Evolutionary conservation across 35 echinoderm and acorn worm species (phyloP).

Genomic region (Stichopus chloronotus): DNA sequence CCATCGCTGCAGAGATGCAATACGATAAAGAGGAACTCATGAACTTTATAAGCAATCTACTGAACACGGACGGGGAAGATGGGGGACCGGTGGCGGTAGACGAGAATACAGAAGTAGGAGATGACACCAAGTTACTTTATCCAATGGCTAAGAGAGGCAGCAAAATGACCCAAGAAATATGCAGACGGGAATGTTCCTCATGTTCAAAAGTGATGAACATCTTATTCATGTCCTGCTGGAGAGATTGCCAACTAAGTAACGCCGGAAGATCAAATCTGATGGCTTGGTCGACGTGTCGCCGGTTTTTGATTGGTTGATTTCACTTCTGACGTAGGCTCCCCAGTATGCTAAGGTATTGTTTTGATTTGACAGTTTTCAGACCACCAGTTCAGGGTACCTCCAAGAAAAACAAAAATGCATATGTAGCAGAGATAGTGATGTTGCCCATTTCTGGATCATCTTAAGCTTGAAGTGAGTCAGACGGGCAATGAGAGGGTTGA

Average conservation of each 20-base stretch:
- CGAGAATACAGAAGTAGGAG: background rate
- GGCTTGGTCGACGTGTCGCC: constrained; percentile 6
- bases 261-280: background rate
- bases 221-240: constrained; percentile 42
- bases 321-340: background rate
- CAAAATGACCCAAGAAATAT: constrained; percentile 20
- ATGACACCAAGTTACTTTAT: background rate
- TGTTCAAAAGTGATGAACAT: constrained; percentile 29
- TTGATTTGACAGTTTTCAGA: too few species aligned
- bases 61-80: background rate
- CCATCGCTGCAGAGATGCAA: constrained; percentile 29
- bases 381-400: too few species aligned
- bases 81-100: background rate
- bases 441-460: too few species aligned
- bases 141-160: background rate
- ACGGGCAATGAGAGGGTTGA: too few species aligned
- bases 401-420: too few species aligned
- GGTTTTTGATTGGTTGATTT: constrained; percentile 10
- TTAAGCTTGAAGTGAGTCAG: too few species aligned
- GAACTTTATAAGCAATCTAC: background rate
- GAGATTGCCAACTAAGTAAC: constrained; percentile 13
- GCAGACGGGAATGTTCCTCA: constrained; percentile 28
- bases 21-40: constrained; percentile 24
- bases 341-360: too few species aligned
- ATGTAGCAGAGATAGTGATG: too few species aligned